phyloP scores from a whole-genome alignment of 2,888 invertebrate species.

The Epinotia demarniana region DNA sequence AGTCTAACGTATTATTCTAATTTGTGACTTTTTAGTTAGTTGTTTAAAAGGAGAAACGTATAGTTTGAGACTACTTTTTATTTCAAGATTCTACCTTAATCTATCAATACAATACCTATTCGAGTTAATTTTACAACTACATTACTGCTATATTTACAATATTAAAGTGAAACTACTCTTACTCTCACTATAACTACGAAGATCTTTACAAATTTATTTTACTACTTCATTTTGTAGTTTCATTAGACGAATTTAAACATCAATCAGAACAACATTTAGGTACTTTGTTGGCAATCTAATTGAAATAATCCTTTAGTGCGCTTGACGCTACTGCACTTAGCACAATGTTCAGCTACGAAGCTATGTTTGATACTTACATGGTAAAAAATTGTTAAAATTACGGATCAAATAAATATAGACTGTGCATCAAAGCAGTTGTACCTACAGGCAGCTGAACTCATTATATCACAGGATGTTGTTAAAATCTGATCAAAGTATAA shows the following conservation, averaged over 20 bases:
- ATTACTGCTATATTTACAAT: slow-evolving; percentile 13
- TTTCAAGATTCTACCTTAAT: slow-evolving; percentile 1
- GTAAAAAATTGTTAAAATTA: neutral
- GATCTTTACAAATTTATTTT: neutral
- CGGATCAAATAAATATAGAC: slow-evolving; percentile 7
- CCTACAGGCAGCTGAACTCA: slow-evolving; percentile 33
- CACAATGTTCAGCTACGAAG: too few species aligned
- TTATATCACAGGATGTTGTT: slow-evolving; percentile 18
- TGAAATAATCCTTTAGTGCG: neutral
- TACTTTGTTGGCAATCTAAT: neutral
- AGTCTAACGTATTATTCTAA: too few species aligned
- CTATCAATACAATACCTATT: neutral
- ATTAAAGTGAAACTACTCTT: neutral
- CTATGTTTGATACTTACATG: neutral
- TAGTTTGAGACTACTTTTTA: slow-evolving; percentile 9
- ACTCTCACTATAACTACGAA: neutral
- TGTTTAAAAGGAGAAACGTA: neutral
- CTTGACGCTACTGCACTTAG: too few species aligned
- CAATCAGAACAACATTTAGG: neutral
- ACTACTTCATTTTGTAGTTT: neutral
- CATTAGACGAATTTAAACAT: neutral
- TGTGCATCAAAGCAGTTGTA: slow-evolving; percentile 12
- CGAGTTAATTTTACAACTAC: neutral
- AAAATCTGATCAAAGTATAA: neutral
- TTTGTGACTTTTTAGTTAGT: too few species aligned